These are phyloP conservation scores for Acrocephalus kingi DNA, from an alignment of 2,113 vertebrate genomes.

Conservation along the genomic window DNA sequence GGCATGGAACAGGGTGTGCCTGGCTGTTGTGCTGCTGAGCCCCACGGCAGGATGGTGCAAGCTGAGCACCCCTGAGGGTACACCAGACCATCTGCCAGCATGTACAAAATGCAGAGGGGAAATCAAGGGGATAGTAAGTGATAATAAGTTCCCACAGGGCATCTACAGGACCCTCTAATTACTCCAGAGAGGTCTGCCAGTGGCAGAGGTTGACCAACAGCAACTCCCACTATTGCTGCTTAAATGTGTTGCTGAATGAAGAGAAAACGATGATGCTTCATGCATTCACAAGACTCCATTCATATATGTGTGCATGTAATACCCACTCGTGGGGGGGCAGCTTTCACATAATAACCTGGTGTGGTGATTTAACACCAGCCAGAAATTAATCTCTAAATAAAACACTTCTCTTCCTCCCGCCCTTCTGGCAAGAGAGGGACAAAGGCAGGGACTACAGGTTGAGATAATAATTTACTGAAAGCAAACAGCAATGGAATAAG, in stretches of 20 bases:
- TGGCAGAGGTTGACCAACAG: background rate
- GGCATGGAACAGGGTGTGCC: background rate
- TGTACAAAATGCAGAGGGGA: rapidly evolving
- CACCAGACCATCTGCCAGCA: background rate
- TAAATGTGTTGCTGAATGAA: background rate
- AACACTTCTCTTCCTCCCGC: rapidly evolving
- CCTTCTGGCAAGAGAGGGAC: background rate
- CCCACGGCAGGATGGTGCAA: background rate
- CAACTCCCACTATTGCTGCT: rapidly evolving
- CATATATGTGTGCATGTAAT: background rate
- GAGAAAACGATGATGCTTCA: background rate
- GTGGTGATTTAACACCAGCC: background rate
- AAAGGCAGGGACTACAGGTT: background rate
- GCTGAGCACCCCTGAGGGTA: rapidly evolving
- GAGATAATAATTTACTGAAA: background rate
- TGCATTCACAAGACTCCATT: background rate
- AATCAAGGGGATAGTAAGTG: background rate
- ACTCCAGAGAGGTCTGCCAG: background rate
- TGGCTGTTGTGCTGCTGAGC: background rate
- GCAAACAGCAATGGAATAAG: background rate
- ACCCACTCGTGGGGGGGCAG: background rate
- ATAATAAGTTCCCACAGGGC: background rate
- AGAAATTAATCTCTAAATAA: background rate
- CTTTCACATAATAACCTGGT: background rate
- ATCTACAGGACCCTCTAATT: background rate